phyloP scores from a whole-genome alignment of 2,797 vertebrate species.

The Ciconia nigra region DNA sequence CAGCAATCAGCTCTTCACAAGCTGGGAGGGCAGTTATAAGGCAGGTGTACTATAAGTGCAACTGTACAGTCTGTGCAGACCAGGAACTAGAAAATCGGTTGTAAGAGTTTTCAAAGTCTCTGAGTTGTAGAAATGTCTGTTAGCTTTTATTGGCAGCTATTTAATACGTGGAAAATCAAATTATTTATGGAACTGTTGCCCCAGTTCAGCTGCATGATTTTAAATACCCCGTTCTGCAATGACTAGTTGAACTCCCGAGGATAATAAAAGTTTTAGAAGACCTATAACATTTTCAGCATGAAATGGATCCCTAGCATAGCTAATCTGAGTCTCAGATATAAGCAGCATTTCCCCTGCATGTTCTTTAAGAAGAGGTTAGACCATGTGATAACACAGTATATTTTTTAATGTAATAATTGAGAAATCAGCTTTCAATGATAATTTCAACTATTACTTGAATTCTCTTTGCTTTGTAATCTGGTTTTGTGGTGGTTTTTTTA shows the following conservation, averaged over 20 bases:
- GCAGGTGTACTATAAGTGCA: neutral
- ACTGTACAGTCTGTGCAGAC: neutral
- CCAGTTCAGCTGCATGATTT: neutral
- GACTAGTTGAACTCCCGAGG: neutral
- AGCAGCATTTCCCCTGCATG: neutral
- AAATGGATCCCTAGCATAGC: neutral
- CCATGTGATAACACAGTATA: neutral
- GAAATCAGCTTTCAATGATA: neutral
- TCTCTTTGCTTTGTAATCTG: neutral
- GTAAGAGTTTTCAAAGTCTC: neutral
- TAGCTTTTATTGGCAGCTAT: neutral
- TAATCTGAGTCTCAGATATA: neutral
- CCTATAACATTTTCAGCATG: neutral
- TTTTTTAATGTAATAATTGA: neutral
- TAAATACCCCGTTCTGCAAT: neutral
- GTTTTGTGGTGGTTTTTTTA: neutral
- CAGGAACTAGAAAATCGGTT: neutral
- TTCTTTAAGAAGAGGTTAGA: neutral
- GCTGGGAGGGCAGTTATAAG: neutral
- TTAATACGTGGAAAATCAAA: neutral
- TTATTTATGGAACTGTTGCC: neutral
- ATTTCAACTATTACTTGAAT: neutral
- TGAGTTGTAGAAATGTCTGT: neutral
- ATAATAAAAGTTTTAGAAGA: neutral
- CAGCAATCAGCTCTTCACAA: neutral